Evolutionary conservation across 2,797 vertebrate species (phyloP).

Genomic region (Halcyon badia): DNA sequence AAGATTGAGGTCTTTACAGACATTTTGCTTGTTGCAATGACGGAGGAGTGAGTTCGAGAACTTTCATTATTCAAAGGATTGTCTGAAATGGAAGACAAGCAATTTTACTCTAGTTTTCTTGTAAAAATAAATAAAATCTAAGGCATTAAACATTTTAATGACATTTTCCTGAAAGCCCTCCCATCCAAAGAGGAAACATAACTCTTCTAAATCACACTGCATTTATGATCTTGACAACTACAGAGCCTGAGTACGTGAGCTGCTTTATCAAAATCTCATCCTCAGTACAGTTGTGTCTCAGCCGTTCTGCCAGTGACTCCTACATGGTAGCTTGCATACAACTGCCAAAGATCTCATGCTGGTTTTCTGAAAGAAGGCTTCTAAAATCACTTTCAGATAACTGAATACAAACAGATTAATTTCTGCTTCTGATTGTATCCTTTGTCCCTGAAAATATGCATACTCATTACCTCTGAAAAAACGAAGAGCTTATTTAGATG

Average conservation of each 20-base stretch:
- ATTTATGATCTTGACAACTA: not conserved
- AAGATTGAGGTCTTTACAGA: conserved; percentile 90
- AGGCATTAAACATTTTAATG: not conserved
- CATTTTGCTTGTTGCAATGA: conserved; percentile 91
- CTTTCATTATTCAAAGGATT: conserved; percentile 94
- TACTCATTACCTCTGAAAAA: not conserved
- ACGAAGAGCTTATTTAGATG: not conserved
- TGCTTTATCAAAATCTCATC: not conserved
- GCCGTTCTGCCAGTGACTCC: not conserved
- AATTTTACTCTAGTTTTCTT: conserved; percentile 46
- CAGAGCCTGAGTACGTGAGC: not conserved
- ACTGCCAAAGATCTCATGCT: not conserved
- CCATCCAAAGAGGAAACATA: not conserved
- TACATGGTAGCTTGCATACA: not conserved
- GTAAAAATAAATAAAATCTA: not conserved
- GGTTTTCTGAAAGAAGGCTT: not conserved
- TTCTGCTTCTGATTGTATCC: not conserved
- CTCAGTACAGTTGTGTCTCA: not conserved
- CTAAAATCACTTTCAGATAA: not conserved
- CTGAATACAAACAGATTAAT: not conserved
- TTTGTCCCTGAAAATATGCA: not conserved
- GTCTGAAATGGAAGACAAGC: conserved; percentile 83
- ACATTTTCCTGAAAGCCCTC: not conserved
- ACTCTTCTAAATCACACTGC: not conserved
- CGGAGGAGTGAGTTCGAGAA: conserved; percentile 92